Evolutionary conservation across 2,888 invertebrate genomes (phyloP), one percentile per base, ranked within the genome.

Genomic region (Ophion slaviceki): DNA sequence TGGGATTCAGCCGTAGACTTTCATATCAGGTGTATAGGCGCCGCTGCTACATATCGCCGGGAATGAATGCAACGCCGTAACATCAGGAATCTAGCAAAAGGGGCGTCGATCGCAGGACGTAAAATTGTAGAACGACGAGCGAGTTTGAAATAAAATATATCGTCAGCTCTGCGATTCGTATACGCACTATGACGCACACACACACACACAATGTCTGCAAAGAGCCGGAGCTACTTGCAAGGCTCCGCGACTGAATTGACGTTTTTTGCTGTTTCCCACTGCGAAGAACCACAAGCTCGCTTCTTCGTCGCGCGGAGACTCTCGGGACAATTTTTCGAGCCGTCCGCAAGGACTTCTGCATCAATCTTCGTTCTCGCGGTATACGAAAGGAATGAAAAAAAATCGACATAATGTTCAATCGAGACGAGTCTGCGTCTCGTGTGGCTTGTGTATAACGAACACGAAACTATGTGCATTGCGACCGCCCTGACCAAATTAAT

Each of bases 331-430:
- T 88, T 88, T 89, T 89, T 85, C 86, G 88, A 89, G 89, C 87
- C 86, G 89, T 86, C 87, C 82, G 20, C 80, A 67, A 61, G 79
- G 88, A 85, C 87, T 88, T 89, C 85, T 89, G 89, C 89, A 89
- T 89, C 89, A 89, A 89, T 89, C 89, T 89, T 89, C 88, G 89
- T 89, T 88, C 82, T 78, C 84, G 81, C 64, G 76, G 79, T 59
- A 64, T 11, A 53, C 14, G 3, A 53, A 14, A 36, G 24, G 24
- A 66, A 78, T 80, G 80, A 85, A 86, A 87, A 86, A 87, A 87
- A 88, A 85, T 87, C 80, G 87, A 88, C 88, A 87, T 88, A 88
- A 88, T 88, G 88, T 88, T 87, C 87, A 87, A 88, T 87, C 87
- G 82, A 67, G 86, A 79, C 86, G 75, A 87, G 87, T 88, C 86